phyloP scores from a whole-genome alignment of 2,888 invertebrate genomes.

The Phania funesta region DNA sequence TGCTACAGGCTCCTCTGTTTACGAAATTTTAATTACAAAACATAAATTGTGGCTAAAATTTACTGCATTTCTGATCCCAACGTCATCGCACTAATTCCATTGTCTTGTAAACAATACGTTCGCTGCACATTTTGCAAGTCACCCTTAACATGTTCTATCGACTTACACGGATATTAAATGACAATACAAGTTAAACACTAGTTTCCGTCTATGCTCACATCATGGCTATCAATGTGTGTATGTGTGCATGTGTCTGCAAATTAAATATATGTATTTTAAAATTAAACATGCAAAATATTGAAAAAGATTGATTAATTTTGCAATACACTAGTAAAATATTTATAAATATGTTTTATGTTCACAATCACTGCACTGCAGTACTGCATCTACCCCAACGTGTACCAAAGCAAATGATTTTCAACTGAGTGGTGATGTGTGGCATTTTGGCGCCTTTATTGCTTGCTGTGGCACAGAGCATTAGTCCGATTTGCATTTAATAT shows the following conservation, averaged over 20 bases:
- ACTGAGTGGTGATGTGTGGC: neutral
- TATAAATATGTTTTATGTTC: neutral
- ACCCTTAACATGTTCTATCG: neutral
- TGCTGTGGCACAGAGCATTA: neutral
- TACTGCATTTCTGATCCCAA: neutral
- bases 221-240: neutral
- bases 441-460: neutral
- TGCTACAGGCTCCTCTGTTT: no score
- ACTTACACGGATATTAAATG: neutral
- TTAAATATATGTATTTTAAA: neutral
- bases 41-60: no score
- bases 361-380: neutral
- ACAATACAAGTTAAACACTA: neutral
- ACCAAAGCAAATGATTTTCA: neutral
- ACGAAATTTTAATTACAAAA: no score
- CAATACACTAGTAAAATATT: neutral
- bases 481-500: constrained; percentile 33
- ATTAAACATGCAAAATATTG: neutral
- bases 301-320: neutral
- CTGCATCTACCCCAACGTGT: no score
- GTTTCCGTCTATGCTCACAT: neutral
- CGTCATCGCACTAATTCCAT: neutral
- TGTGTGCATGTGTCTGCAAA: neutral
- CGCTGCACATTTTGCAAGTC: neutral
- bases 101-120: neutral